Conservation (phyloP, 2,113 vertebrate species). For the Laterallus jamaicensis region DNA sequence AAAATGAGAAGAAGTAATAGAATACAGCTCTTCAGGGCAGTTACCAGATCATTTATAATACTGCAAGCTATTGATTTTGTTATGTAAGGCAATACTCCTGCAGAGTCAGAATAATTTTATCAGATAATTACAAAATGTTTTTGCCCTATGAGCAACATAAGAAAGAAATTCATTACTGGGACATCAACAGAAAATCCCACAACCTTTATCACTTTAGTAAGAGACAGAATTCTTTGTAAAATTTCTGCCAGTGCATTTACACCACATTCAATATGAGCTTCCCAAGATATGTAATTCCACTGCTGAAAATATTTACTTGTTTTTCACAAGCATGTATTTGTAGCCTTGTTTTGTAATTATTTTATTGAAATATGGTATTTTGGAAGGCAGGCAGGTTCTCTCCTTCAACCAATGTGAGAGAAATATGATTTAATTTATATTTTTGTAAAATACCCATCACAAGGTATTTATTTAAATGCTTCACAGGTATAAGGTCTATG, state of each 20-base stretch:
- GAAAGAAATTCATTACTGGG: not conserved
- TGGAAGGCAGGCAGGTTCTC: not conserved
- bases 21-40: not conserved
- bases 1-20: not conserved
- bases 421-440: not conserved
- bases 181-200: not conserved
- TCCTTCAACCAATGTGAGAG: not conserved
- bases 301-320: not conserved
- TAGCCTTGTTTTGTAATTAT: not conserved
- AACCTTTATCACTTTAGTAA: not conserved
- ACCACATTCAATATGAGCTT: not conserved
- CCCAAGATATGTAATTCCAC: not conserved
- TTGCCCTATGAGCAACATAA: not conserved
- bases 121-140: not conserved
- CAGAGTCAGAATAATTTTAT: not conserved
- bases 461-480: not conserved
- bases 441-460: not conserved
- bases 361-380: not conserved
- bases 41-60: not conserved
- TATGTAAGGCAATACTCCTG: constrained; percentile 18
- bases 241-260: not conserved
- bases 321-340: not conserved
- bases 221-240: not conserved
- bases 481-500: not conserved
- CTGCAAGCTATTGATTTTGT: constrained; percentile 28